Evolutionary conservation across 2,113 vertebrate genomes (phyloP), one percentile per base, ranked within the genome.

Genomic region (Pandion haliaetus): DNA sequence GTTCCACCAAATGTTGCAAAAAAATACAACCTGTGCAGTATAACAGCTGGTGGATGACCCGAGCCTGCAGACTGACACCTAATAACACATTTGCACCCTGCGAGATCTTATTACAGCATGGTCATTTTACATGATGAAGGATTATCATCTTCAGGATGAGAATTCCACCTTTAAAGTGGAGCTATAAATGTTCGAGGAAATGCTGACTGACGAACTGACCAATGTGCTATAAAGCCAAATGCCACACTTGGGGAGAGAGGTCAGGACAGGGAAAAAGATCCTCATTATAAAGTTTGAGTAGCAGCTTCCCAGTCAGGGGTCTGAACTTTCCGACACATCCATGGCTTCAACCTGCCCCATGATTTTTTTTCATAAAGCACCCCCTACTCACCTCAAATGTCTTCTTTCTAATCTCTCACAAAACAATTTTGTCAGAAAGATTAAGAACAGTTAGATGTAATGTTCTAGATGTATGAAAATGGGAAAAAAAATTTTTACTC

Each of bases 1-100:
- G 71, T 97, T 98, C 97, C 94, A 98, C 97, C 98, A 98, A 98
- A 98, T 98, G 98, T 98, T 98, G 93, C 97, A 97, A 95, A 95
- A 97, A 97, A 97, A 96, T 94, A 97, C 98, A 98, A 96, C 96
- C 96, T 98, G 96, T 67, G 69, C 94, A 95, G 95, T 83, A 28
- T 95, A 95, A 85, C 97, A 98, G 98, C 97, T 98, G 98, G 97
- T 57, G 36, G n/a, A 87, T 96, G 97, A 98, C 97, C 97, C 12
- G 52, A 69, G 92, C 82, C 95, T 86, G 34, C 62, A 82, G 96
- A 90, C 95, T 85, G 96, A 98, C 97, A 95, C 93, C 87, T 42
- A 92, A 97, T 97, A 97, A 96, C 94, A 97, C 90, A 96, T 94
- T 96, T 94, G 79, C 95, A 96, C 96, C 88, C 45, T 58, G 86